These are phyloP conservation scores for Ommatoiulus sabulosus DNA, from an alignment of 2,888 invertebrate genomes.

Conservation along the genomic window DNA sequence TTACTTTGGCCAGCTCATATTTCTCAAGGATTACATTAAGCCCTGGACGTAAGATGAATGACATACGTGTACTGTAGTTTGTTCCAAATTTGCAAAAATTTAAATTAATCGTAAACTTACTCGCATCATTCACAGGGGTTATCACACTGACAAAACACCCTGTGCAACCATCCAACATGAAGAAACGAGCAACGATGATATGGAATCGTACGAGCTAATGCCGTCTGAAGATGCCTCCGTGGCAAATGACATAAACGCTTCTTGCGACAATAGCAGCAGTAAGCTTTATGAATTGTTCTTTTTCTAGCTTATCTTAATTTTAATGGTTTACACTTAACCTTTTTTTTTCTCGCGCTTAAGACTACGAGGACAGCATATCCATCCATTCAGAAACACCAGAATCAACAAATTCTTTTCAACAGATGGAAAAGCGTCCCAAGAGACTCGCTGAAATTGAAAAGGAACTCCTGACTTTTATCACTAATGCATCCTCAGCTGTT, in stretches of 20 bases:
- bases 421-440: background rate
- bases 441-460: background rate
- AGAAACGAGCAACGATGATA: background rate
- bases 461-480: background rate
- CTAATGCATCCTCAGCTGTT: background rate
- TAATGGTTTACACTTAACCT: background rate
- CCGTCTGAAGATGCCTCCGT: background rate
- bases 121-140: background rate
- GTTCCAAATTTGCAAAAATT: no score
- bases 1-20: background rate
- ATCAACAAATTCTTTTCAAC: background rate
- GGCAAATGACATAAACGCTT: background rate
- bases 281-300: background rate
- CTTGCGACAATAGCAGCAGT: background rate
- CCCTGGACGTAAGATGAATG: background rate
- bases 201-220: background rate
- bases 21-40: background rate
- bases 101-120: background rate
- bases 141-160: background rate
- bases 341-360: background rate
- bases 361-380: background rate
- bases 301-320: background rate
- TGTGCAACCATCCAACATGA: background rate
- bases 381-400: background rate
- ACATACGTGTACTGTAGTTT: no score